Base-by-base conservation (phyloP, 2,888 invertebrate species). In the Laothoe populi region DNA sequence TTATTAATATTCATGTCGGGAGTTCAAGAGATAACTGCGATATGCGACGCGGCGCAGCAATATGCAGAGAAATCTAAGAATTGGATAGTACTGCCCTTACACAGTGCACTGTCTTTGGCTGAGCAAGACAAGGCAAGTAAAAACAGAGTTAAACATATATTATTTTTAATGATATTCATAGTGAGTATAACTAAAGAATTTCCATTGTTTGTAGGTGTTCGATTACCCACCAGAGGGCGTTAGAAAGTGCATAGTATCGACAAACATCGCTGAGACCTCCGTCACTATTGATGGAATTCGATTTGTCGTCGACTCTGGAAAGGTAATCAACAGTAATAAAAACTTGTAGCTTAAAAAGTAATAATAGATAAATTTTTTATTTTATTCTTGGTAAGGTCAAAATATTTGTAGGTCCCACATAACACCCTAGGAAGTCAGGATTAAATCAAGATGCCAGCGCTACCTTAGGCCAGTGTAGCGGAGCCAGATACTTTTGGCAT, bases 211-310 rank as follows among this genome's bases (percentile, higher is more conserved):
- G 11, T 68, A 95, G 96, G 96, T 97, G 7, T 99, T 99, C 82
- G 98, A 99, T 81, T 97, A 98, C 78, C 95, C 99, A 0, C 99
- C 99, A 0, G 97, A 98, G 62, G 98, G 98, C 4, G 95, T 98
- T 2, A 94, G 99, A 61, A 99, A 99, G 84, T 99, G 99, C 84
- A 98, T 99, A 65, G 95, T 99, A 0, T 98, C 99, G 0, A 99
- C 99, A 0, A 99, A 99, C 81, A 99, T 99, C 63, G 99, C 99
- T 0, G 99, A 99, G 92, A 99, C 99, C 0, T 99, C 99, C 0
- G 96, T 99, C 3, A 99, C 99, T 0, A 99, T 99, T 61, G 99
- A 99, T 83, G 99, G 99, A 0, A 97, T 99, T 61, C 94, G 99
- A 77, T 99, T 99, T 88, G 99, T 99, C 0, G 95, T 97, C 0